Evolutionary conservation across 2,888 invertebrate species (phyloP), one percentile per base, ranked within the genome.

Genomic region (Capitulum mitella): DNA sequence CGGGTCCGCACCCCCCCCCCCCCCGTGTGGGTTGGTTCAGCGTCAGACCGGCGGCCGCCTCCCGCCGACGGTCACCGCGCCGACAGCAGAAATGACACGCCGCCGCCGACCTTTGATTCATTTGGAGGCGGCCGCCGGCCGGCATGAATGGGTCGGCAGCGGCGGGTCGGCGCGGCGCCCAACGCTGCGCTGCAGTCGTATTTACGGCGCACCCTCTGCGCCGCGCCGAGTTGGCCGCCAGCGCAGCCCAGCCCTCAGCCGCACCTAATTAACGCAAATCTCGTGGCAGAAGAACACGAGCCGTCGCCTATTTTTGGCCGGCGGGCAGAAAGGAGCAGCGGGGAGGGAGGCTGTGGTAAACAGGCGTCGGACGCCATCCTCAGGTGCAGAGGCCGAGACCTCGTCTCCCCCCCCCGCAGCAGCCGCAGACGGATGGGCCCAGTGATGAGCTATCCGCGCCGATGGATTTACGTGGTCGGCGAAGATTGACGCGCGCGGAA

Each of bases 231-330:
- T 58, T 37, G 26, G 37, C 34, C 70, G 70, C 70, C 37, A 37
- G 37, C 37, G 22, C 37, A 8, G 22, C 34, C n/a, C 22, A 6
- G 22, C 34, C 70, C 37, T 70, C 70, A 70, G 37, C 19, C 70
- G 70, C 70, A 37, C 37, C 70, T 70, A 70, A 70, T 70, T 70
- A 70, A 70, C 70, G 70, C 70, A 70, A 70, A 70, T 70, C 70
- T 37, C 37, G 37, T 1, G 22, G 70, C 70, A 37, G 22, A 70
- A 70, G 70, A 70, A 70, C 70, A 37, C 37, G 58, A 26, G 70
- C 22, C 70, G 58, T 3, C 70, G 70, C 37, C 70, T 70, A 70
- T 70, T 70, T 37, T 37, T 70, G 70, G 70, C 70, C 34, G 70
- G 37, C 19, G 6, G 8, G 70, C 37, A 70, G 70, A 19, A 22